Evolutionary conservation across 2,797 vertebrate genomes (phyloP), one percentile per base, ranked within the genome.

Genomic region (Hippocampus kuda): DNA sequence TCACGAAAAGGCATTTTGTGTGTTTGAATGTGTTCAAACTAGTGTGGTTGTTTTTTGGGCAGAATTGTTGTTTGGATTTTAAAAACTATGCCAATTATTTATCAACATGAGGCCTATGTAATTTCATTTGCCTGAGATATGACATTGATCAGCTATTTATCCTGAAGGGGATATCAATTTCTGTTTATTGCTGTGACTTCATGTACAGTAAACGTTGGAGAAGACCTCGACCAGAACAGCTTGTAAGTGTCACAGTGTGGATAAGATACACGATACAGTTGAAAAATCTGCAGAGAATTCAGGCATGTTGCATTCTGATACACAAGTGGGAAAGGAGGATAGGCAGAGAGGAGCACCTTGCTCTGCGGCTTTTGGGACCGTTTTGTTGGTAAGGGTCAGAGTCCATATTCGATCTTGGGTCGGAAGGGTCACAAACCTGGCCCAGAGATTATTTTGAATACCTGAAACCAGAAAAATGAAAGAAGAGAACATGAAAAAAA

Each of bases 391-490:
- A 67, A 95, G 79, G 0, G 90, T 92, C 65, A 96, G 85, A 1
- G 94, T 95, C 95, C 94, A 95, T 85, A 96, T 93, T 80, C 90
- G 90, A 78, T 93, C 87, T 71, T 93, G 91, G 86, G 88, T 92
- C 13, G 91, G 91, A 49, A 97, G 86, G 1, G 92, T 93, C 70
- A 97, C 89, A 80, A 95, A 96, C 48, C 93, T 88, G 27, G 93
- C 88, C 92, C 92, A 91, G 1, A 95, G 79, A 41, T 92, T 91
- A 84, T 93, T 95, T 84, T 91, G 90, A 77, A 97, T 89, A 84
- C 93, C 95, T 97, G 74, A 18, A 38, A 80, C 18, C 30, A 38
- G 30, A 7, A 27, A 68, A 12, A 68, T 7, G 76, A 26, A 68
- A 11, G 34, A 38, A 38, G 34, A 38, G 6, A 34, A 6, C 1